These are phyloP conservation scores for Sternotherus odoratus DNA, from an alignment of 2,797 vertebrate genomes.

Conservation along the genomic window DNA sequence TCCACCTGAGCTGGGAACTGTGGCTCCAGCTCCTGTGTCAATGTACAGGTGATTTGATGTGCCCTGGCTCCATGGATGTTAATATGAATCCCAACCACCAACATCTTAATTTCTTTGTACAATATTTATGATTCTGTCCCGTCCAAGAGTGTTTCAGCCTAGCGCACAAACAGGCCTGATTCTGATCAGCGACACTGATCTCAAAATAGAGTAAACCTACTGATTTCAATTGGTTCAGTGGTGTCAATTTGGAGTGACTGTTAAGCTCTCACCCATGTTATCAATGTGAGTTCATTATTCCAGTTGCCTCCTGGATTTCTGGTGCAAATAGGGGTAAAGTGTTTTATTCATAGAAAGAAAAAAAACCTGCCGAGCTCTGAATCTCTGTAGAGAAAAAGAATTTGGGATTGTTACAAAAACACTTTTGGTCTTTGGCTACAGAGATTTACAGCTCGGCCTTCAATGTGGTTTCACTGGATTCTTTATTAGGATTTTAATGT, in stretches of 20 bases:
- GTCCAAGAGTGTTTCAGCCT: neutral
- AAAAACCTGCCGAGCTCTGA: too few relatives aligned
- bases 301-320: neutral
- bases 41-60: neutral
- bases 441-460: neutral
- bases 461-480: neutral
- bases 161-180: rapidly evolving
- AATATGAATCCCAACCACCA: neutral
- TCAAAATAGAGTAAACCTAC: neutral
- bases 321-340: neutral
- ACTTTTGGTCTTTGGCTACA: neutral
- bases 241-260: neutral
- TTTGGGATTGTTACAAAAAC: too few relatives aligned
- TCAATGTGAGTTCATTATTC: neutral
- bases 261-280: neutral
- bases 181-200: neutral
- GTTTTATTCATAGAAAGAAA: neutral
- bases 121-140: neutral
- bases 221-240: neutral
- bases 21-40: neutral
- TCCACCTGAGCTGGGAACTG: neutral
- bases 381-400: too few relatives aligned
- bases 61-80: neutral
- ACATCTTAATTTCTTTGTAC: neutral
- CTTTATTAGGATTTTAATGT: neutral